Conservation (phyloP, 2,888 invertebrate genomes). For the Pollenia amentaria region DNA sequence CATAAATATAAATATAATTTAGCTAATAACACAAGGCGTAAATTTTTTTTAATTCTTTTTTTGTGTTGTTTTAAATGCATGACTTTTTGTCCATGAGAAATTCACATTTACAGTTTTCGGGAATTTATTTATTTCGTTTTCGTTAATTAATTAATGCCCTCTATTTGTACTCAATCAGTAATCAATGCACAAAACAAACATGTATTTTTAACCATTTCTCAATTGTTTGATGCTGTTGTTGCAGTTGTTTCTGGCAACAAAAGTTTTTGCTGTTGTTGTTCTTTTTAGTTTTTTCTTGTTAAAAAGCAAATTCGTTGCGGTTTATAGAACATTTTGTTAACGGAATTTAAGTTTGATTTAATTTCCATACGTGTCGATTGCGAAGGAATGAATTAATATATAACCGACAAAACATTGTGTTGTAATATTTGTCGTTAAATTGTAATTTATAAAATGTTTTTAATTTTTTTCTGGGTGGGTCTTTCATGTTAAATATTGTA, state of each 20-base stretch:
- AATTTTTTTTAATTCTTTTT: background rate
- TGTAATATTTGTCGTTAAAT: constrained; percentile 70
- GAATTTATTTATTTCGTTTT: constrained; percentile 20
- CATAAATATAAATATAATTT: background rate
- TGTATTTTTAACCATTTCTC: constrained; percentile 50
- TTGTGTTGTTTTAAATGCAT: background rate
- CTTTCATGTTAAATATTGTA: constrained; percentile 43
- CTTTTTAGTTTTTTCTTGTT: constrained; percentile 20
- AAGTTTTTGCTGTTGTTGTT: constrained; percentile 2
- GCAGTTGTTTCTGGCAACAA: constrained; percentile 9
- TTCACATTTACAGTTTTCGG: constrained; percentile 40
- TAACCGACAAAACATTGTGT: constrained; percentile 36
- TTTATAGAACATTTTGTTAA: constrained; percentile 2
- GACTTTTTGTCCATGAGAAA: constrained; percentile 4
- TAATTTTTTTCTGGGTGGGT: constrained; percentile 65
- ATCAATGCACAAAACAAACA: constrained; percentile 62
- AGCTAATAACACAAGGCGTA: constrained; percentile 64
- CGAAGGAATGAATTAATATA: constrained; percentile 15
- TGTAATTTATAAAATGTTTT: constrained; percentile 55
- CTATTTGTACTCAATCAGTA: constrained; percentile 69
- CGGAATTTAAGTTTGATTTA: constrained; percentile 32
- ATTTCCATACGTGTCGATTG: constrained; percentile 59
- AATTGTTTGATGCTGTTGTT: constrained; percentile 23
- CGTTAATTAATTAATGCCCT: constrained; percentile 70
- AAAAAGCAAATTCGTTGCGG: constrained; percentile 14